phyloP scores from a whole-genome alignment of 1,140 invertebrate genomes.

The Aporrectodea caliginosa region DNA sequence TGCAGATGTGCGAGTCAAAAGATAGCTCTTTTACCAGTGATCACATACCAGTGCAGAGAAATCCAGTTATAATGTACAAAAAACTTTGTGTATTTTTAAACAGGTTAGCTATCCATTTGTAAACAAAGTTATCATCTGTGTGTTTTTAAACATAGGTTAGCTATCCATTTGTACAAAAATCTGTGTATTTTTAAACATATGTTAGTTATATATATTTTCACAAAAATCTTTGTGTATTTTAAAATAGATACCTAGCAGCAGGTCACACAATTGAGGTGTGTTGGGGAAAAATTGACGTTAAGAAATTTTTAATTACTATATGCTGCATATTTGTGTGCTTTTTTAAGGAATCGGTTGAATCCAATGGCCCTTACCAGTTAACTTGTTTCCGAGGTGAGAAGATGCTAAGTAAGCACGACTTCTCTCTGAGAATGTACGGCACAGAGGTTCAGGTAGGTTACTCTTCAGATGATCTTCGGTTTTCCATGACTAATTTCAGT shows the following conservation, averaged over 20 bases:
- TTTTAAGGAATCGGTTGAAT: not conserved
- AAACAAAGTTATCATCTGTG: not conserved
- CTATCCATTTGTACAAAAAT: no score
- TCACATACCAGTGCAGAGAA: not conserved
- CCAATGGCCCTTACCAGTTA: not conserved
- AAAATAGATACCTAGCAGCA: not conserved
- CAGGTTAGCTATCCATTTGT: not conserved
- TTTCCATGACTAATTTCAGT: no score
- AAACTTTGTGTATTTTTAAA: not conserved
- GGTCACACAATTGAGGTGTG: not conserved
- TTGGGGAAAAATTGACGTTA: not conserved
- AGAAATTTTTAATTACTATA: not conserved
- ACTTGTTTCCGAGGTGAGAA: constrained; percentile 46
- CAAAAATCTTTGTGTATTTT: not conserved
- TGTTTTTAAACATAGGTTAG: not conserved
- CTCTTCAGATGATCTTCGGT: no score
- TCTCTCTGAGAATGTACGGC: constrained; percentile 55
- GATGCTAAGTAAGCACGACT: constrained; percentile 52
- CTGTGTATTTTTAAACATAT: not conserved
- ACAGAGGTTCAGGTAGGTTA: constrained; percentile 57
- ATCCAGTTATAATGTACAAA: not conserved
- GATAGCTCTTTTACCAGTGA: not conserved
- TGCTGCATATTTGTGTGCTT: not conserved
- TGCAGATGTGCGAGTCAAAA: constrained; percentile 15
- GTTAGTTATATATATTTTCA: not conserved